Evolutionary conservation across 2,797 vertebrate genomes (phyloP).

Genomic region (Leuciscus waleckii): DNA sequence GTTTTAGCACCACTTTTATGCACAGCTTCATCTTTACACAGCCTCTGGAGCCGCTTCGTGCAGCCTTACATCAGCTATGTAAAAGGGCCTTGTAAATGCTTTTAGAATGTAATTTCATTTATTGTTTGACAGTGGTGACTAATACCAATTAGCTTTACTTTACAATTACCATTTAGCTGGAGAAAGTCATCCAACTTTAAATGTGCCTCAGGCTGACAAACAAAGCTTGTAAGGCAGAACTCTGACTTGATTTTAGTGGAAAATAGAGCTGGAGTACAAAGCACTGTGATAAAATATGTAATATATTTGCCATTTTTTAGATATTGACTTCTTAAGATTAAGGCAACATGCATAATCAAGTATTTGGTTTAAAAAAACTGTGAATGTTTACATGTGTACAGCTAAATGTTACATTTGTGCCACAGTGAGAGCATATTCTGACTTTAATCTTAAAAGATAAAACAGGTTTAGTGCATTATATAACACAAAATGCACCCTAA

Average conservation of each 20-base stretch:
- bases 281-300: constrained; percentile 6
- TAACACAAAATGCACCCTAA: constrained; percentile 14
- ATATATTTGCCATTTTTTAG: neutral
- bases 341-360: constrained; percentile 1
- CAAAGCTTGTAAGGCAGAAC: constrained; percentile 8
- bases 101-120: constrained; percentile 13
- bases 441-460: constrained; percentile 29
- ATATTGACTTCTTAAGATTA: neutral
- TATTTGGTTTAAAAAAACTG: neutral
- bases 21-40: neutral
- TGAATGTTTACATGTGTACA: constrained; percentile 11
- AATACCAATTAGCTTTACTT: constrained; percentile 22
- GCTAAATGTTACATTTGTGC: neutral
- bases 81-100: neutral
- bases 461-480: constrained; percentile 20
- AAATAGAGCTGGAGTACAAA: neutral
- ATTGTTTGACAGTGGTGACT: constrained; percentile 12
- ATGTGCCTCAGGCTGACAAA: neutral
- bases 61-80: neutral
- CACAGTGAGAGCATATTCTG: neutral
- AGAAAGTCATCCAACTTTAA: constrained; percentile 19
- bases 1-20: neutral
- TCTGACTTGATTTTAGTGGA: neutral
- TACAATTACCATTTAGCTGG: constrained; percentile 9
- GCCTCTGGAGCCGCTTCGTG: neutral